These are phyloP conservation scores for Amblyjoppa fuscipennis DNA, from an alignment of 2,888 invertebrate species.

Conservation along the genomic window DNA sequence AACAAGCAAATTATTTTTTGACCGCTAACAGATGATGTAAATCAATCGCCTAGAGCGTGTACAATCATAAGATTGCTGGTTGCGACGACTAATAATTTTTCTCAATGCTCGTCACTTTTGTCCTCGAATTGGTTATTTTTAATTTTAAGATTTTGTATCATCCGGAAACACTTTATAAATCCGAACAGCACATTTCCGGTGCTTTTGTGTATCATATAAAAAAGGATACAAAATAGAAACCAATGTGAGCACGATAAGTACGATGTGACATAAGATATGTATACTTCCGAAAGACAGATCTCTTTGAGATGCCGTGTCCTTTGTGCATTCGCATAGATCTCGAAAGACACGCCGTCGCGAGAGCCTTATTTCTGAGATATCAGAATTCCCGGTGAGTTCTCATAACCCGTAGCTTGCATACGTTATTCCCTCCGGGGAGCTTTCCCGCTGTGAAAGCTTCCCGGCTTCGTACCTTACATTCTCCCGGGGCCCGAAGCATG, in stretches of 20 bases:
- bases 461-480: constrained; percentile 43
- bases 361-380: constrained; percentile 20
- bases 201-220: no score
- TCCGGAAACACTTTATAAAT: not conserved
- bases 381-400: constrained; percentile 32
- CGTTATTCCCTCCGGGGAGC: constrained; percentile 21
- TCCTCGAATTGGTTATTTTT: no score
- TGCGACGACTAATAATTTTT: no score
- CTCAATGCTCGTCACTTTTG: no score
- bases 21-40: no score
- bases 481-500: constrained; percentile 39
- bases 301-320: constrained; percentile 29
- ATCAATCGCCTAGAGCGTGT: no score
- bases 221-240: not conserved
- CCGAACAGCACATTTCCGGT: not conserved
- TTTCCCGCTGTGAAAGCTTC: constrained; percentile 46
- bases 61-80: no score
- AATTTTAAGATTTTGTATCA: no score
- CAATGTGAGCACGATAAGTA: not conserved
- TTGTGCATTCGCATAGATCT: constrained; percentile 28
- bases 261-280: constrained; percentile 14
- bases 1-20: no score
- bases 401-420: constrained; percentile 38
- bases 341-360: constrained; percentile 12
- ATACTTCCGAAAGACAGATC: not conserved